phyloP scores from a whole-genome alignment of 2,113 vertebrate genomes.

The Alexandromys fortis region DNA sequence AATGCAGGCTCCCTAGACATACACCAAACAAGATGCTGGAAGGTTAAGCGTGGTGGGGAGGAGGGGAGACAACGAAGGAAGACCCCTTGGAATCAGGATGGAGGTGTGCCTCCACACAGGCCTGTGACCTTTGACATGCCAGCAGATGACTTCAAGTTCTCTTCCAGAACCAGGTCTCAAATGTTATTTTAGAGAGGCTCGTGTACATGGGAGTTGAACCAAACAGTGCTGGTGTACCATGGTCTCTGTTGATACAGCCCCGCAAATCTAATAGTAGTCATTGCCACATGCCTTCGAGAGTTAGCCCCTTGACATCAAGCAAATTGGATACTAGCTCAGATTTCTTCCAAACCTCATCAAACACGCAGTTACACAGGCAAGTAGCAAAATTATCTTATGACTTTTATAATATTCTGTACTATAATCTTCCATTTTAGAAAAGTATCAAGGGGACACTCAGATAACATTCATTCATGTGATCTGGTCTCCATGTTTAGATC shows the following conservation, averaged over 20 bases:
- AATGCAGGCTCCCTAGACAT: neutral
- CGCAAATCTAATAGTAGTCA: neutral
- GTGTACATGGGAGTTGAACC: neutral
- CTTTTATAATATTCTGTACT: neutral
- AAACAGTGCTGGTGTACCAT: neutral
- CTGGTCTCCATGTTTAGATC: neutral
- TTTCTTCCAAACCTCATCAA: neutral
- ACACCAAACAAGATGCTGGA: neutral
- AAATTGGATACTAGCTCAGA: neutral
- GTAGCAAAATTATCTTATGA: neutral
- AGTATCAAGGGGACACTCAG: neutral
- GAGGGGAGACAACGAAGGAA: neutral
- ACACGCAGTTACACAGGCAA: neutral
- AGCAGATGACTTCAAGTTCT: neutral
- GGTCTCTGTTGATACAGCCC: neutral
- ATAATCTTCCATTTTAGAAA: neutral
- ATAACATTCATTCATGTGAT: neutral
- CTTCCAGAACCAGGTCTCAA: constrained; percentile 26
- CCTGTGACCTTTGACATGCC: neutral
- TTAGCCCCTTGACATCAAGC: neutral
- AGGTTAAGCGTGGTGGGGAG: neutral
- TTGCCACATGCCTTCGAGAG: neutral
- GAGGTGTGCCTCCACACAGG: no score
- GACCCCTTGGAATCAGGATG: neutral
- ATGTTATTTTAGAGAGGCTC: neutral